Percentiles rank a stretch among this genome's conserved stretches.
phyloP scores from a whole-genome alignment of 2,797 vertebrate species.

The Rousettus madagascariensis region DNA sequence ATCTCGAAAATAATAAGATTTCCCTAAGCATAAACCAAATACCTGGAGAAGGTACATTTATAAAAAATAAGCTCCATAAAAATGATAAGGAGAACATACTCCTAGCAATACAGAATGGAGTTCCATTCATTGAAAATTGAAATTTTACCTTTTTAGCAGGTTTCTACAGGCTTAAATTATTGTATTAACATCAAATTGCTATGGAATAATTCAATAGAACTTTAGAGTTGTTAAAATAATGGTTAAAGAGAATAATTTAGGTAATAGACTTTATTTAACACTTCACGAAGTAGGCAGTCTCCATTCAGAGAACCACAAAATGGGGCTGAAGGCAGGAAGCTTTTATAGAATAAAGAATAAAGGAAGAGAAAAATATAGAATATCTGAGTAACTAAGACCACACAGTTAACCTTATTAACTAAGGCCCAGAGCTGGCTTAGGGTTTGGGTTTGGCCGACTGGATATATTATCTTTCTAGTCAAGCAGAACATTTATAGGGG shows the following conservation, averaged over 20 bases:
- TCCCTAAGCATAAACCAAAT: not conserved
- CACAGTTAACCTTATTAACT: not conserved
- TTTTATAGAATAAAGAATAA: not conserved
- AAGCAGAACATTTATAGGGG: not conserved
- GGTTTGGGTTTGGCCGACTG: not conserved
- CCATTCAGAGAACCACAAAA: not conserved
- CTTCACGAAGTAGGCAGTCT: not conserved
- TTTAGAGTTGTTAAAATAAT: not conserved
- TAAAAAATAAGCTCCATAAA: not conserved
- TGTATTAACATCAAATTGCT: not conserved
- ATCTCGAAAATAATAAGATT: slow-evolving; percentile 3
- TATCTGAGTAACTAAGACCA: not conserved
- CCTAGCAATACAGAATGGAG: not conserved
- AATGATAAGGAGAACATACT: not conserved
- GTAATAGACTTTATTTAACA: not conserved
- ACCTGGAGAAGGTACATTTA: not conserved
- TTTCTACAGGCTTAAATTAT: not conserved
- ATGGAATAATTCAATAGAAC: not conserved
- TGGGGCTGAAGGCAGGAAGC: not conserved
- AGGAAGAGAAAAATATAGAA: not conserved
- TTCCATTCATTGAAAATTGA: not conserved
- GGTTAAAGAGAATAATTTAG: not conserved
- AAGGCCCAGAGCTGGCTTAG: not conserved
- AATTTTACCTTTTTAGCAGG: not conserved
- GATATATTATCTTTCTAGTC: not conserved